Conservation (phyloP, 2,797 vertebrate species). For the Gila robusta region DNA sequence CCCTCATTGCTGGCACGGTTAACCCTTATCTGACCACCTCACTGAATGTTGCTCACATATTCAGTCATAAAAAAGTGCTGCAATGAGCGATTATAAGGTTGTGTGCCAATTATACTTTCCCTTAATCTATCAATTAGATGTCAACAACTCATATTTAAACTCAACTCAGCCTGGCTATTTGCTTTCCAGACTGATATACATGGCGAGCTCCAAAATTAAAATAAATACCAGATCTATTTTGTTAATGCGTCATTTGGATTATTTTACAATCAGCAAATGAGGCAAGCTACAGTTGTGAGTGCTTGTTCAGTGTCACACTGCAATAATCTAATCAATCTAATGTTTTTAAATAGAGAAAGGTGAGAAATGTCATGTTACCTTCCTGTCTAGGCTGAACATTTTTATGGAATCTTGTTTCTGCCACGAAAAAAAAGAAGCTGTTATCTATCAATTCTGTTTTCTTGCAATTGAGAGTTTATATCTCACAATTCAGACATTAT, state of each 20-base stretch:
- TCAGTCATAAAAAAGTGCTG: not conserved
- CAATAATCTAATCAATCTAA: constrained; percentile 26
- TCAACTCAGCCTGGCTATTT: not conserved
- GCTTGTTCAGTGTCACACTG: constrained; percentile 31
- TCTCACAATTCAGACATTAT: not conserved
- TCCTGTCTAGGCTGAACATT: constrained; percentile 13
- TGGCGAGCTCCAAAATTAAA: not conserved
- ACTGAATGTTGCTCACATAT: not conserved
- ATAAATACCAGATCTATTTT: not conserved
- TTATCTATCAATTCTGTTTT: not conserved
- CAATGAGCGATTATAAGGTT: not conserved
- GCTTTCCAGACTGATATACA: not conserved
- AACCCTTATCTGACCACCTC: constrained; percentile 37
- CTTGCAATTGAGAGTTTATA: not conserved
- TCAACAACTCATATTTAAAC: not conserved
- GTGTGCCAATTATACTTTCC: not conserved
- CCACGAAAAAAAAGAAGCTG: not conserved
- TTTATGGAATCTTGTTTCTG: not conserved
- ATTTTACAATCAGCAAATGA: constrained; percentile 48
- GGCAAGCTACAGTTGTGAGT: constrained; percentile 7
- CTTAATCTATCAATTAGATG: not conserved
- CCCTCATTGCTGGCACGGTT: constrained; percentile 36
- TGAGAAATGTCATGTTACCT: not conserved
- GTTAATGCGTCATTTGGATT: constrained; percentile 26
- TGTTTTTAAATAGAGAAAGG: not conserved